Conservation (phyloP, 2,113 vertebrate species). For the Sinocyclocheilus grahami region DNA sequence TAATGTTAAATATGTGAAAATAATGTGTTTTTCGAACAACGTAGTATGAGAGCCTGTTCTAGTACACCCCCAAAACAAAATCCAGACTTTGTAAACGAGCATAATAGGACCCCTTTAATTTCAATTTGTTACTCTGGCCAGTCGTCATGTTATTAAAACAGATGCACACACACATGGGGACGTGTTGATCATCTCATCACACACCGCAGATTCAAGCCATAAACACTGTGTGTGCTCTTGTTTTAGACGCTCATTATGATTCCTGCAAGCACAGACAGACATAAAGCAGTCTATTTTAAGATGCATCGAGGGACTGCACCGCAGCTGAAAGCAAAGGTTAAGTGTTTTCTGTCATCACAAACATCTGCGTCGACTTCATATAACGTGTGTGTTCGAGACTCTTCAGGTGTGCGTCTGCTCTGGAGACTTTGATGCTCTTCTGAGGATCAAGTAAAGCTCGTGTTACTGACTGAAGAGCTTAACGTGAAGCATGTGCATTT, state of each 20-base stretch:
- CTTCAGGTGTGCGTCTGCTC: background rate
- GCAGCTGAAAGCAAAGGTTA: background rate
- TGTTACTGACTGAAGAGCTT: background rate
- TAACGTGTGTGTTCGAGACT: too few species aligned
- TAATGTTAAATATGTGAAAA: too few species aligned
- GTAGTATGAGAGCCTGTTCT: too few species aligned
- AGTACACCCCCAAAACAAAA: too few species aligned
- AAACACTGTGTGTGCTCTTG: background rate
- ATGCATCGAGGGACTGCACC: background rate
- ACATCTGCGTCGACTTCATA: background rate
- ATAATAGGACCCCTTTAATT: too few species aligned
- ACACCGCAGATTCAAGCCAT: background rate
- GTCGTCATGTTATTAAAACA: background rate
- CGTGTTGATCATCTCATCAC: background rate
- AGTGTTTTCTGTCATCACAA: background rate
- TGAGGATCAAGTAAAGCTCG: background rate
- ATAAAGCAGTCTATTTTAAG: background rate
- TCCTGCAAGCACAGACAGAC: background rate
- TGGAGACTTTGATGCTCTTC: background rate
- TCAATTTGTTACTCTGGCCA: too few species aligned
- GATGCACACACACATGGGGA: background rate
- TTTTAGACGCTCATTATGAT: background rate
- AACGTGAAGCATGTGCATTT: too few species aligned
- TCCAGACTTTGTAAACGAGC: too few species aligned
- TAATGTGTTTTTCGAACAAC: too few species aligned